A percentile compares a stretch with the other conserved stretches of the same genome.
Evolutionary conservation across 2,888 invertebrate genomes (phyloP).

Genomic region (Lithophane socia): DNA sequence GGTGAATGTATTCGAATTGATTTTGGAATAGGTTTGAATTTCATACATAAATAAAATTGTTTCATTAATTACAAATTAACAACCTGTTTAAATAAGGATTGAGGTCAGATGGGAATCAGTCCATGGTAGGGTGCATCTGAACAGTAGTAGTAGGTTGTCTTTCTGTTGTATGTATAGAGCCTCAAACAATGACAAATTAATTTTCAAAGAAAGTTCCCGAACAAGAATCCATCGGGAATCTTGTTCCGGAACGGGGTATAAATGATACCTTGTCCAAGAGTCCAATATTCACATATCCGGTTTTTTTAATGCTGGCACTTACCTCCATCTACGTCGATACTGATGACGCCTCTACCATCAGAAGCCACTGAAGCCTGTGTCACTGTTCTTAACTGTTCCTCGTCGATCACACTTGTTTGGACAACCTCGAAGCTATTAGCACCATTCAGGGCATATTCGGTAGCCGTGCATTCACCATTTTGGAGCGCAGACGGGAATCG

Average conservation of each 20-base stretch:
- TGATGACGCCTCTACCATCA: constrained; percentile 77
- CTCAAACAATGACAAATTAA: background rate
- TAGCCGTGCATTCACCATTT: constrained; percentile 78
- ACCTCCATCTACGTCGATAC: constrained; percentile 70
- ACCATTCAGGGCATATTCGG: constrained; percentile 56
- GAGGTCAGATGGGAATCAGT: background rate
- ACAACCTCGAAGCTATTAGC: constrained; percentile 68
- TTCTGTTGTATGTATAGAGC: background rate
- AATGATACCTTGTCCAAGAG: background rate
- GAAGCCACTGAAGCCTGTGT: constrained; percentile 66
- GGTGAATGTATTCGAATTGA: background rate
- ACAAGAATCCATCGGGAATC: background rate
- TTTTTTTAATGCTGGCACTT: constrained; percentile 28
- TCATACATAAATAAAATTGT: background rate
- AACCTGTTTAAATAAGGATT: too few species aligned
- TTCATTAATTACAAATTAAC: too few species aligned
- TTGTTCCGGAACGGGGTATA: background rate
- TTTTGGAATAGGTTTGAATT: background rate
- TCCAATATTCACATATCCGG: background rate
- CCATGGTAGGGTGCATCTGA: background rate
- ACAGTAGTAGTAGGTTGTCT: background rate
- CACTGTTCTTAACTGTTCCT: constrained; percentile 65
- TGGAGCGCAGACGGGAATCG: constrained; percentile 83
- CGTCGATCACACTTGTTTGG: constrained; percentile 75
- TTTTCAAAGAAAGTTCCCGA: background rate